These are phyloP conservation scores for Acanthaster planci DNA, from an alignment of 35 echinoderm and acorn worm genomes.

Conservation along the genomic window DNA sequence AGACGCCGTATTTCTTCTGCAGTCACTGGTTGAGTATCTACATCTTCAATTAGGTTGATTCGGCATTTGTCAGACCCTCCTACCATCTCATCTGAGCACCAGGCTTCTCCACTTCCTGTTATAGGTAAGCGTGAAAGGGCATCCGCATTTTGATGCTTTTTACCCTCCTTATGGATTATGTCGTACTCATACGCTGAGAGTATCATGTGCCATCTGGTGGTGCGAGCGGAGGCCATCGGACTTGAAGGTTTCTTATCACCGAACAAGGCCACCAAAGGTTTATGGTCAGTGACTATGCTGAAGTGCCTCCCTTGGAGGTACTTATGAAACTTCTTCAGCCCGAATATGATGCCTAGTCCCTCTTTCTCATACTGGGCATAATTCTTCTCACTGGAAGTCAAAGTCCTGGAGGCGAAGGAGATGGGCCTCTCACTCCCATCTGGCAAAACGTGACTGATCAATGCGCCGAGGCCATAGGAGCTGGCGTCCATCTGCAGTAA, in stretches of 20 bases:
- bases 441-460: slow-evolving; percentile 40
- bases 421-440: slow-evolving; percentile 56
- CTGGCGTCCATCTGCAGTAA: slow-evolving; percentile 46
- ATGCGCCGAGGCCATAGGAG: slow-evolving; percentile 59
- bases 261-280: slow-evolving; percentile 50
- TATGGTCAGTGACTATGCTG: slow-evolving; percentile 65
- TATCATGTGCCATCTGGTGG: too few relatives aligned
- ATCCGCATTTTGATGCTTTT: slow-evolving; percentile 45
- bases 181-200: too few relatives aligned
- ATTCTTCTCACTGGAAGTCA: slow-evolving; percentile 44
- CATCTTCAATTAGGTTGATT: slow-evolving; percentile 12
- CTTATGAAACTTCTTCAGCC: slow-evolving; percentile 62
- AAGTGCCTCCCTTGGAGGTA: slow-evolving; percentile 57
- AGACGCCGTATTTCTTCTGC: slow-evolving; percentile 30
- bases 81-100: background rate
- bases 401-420: slow-evolving; percentile 40
- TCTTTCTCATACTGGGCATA: slow-evolving; percentile 70
- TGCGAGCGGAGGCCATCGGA: slow-evolving; percentile 45
- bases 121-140: too few relatives aligned
- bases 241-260: slow-evolving; percentile 49
- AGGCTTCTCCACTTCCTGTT: background rate
- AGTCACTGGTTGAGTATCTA: slow-evolving; percentile 38
- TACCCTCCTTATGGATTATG: too few relatives aligned
- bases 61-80: too few relatives aligned
- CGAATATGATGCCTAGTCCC: slow-evolving; percentile 49